Evolutionary conservation across 2,113 vertebrate genomes (phyloP), one percentile per base, ranked within the genome.

Genomic region (Chloroceryle aenea): DNA sequence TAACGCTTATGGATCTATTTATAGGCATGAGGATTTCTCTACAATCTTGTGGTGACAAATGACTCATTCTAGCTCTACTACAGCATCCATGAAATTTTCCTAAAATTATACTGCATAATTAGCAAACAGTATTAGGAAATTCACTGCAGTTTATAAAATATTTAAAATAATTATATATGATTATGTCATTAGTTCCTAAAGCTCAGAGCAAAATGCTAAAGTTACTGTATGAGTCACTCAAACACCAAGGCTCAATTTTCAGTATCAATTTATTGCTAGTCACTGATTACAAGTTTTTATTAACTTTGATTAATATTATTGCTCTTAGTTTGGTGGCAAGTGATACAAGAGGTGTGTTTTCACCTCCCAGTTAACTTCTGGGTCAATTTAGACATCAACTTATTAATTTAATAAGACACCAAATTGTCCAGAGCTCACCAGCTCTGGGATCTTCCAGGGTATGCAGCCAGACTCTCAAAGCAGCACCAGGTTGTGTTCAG

Each of bases 91-190:
- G 50, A 92, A 96, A 86, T 94, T 96, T 97, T 97, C 97, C 96
- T 95, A 97, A 98, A 98, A 98, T 94, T 95, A 63, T 69, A 83
- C 91, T 95, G 78, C 86, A 76, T 94, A 98, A 98, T 97, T 97
- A 97, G 80, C 82, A 95, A 85, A 58, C 29, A 86, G 81, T 90
- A 97, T 96, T 97, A 97, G 92, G 81, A 93, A 96, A 97, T 95
- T 85, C 94, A 95, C 89, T 97, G 96, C 93, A 93, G 97, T 96
- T 98, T 97, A 98, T 98, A 97, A 98, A 98, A 98, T 98, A 98
- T 98, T 97, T 98, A 97, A 97, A 98, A 98, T 97, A 98, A 98
- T 98, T 98, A 96, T 89, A 97, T 95, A 91, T 89, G 89, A 96
- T 97, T 98, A 95, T 97, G 77, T 97, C 97, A 98, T 98, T 97